A percentile compares a stretch with the other conserved stretches of the same genome.
Evolutionary conservation across 2,797 vertebrate genomes (phyloP).

Genomic region (Gadopsis bispinosus): DNA sequence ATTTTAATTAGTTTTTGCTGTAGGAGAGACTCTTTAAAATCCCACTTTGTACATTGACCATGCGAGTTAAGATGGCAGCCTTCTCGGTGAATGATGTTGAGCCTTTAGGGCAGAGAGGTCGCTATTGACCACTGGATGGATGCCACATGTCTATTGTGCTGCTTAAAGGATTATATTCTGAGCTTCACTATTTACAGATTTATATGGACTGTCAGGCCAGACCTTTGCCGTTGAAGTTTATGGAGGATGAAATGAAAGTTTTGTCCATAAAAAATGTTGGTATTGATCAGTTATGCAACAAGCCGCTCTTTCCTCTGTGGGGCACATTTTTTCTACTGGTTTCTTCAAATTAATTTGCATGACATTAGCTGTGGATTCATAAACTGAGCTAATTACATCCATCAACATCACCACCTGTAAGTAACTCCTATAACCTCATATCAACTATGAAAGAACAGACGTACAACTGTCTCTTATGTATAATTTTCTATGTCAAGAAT

Average conservation of each 20-base stretch:
- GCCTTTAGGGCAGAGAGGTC: not conserved
- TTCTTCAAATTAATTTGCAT: not conserved
- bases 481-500: not conserved
- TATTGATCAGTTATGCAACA: not conserved
- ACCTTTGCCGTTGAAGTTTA: not conserved
- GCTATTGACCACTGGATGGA: conserved; percentile 27
- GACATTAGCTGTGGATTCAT: not conserved
- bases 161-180: conserved; percentile 19
- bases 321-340: not conserved
- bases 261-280: not conserved
- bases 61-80: conserved; percentile 11
- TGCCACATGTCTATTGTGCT: not conserved
- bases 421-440: not conserved
- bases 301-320: conserved; percentile 1
- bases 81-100: conserved; percentile 4
- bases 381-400: conserved; percentile 8
- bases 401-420: not conserved
- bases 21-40: not conserved
- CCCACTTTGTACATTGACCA: not conserved
- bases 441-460: not conserved
- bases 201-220: not conserved
- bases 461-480: not conserved
- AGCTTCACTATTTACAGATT: conserved; percentile 4
- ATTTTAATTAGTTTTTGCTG: conserved; percentile 8
- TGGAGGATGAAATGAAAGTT: not conserved